phyloP scores from a whole-genome alignment of 2,113 vertebrate species.

The Astatotilapia flaviijosephi region DNA sequence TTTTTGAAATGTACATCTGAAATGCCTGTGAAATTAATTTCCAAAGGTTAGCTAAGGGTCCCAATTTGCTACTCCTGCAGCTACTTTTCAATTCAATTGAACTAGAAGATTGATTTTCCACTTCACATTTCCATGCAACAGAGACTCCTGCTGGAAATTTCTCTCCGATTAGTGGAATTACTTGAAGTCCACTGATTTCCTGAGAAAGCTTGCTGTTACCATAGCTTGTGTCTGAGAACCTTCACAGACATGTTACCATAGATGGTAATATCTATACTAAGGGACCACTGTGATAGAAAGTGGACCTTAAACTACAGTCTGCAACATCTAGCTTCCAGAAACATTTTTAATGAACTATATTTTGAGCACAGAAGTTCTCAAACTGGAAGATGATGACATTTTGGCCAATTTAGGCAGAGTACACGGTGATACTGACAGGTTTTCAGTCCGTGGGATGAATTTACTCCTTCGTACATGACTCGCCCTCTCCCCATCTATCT shows the following conservation, averaged over 20 bases:
- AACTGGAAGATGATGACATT: background rate
- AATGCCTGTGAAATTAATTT: background rate
- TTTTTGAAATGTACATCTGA: background rate
- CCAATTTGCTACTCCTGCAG: background rate
- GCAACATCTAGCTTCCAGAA: background rate
- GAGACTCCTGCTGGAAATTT: background rate
- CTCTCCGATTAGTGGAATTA: background rate
- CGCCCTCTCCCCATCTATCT: background rate
- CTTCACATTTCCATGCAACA: background rate
- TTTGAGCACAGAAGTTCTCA: background rate
- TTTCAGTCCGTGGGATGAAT: background rate
- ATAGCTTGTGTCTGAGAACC: too few species aligned
- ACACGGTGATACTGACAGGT: background rate
- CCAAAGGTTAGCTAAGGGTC: background rate
- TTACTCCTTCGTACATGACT: background rate
- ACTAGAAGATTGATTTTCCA: slow-evolving; percentile 4
- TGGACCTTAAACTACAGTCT: background rate
- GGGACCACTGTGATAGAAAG: background rate
- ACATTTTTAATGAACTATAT: background rate
- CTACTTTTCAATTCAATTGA: background rate
- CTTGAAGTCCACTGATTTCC: background rate
- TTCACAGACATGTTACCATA: background rate
- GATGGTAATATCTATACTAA: too few species aligned
- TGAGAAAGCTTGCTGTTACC: background rate
- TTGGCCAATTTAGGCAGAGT: slow-evolving; percentile 21